Evolutionary conservation across 2,797 vertebrate genomes (phyloP).

Genomic region (Rhinogobio ventralis): DNA sequence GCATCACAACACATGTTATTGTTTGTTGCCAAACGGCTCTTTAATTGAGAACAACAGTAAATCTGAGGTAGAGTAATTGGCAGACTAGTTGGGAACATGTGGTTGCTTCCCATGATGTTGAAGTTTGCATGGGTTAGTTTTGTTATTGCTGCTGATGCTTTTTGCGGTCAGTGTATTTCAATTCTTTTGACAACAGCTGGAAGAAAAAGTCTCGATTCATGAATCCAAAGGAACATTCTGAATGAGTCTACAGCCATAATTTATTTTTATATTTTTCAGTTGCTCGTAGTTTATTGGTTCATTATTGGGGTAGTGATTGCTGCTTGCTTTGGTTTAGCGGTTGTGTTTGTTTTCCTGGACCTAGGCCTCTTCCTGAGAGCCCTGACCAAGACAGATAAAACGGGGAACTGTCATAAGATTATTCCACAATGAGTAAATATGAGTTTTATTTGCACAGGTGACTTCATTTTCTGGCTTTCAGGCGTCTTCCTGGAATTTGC

Average conservation of each 20-base stretch:
- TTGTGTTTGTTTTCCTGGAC: constrained; percentile 55
- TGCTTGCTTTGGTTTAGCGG: constrained; percentile 26
- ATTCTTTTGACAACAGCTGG: constrained; percentile 45
- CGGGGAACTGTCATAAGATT: constrained; percentile 53
- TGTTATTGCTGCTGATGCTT: constrained; percentile 50
- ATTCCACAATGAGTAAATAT: constrained; percentile 60
- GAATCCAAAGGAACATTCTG: constrained; percentile 1
- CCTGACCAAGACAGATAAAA: constrained; percentile 59
- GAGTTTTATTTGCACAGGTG: constrained; percentile 65
- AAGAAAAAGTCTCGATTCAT: constrained; percentile 9
- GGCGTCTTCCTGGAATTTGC: constrained; percentile 56
- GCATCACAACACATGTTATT: constrained; percentile 92
- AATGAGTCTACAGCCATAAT: constrained; percentile 34
- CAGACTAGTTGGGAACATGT: constrained; percentile 79
- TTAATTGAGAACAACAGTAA: constrained; percentile 90
- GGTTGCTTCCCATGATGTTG: constrained; percentile 68
- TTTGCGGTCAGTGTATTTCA: constrained; percentile 59
- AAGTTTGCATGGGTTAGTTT: constrained; percentile 64
- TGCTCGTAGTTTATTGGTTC: constrained; percentile 28
- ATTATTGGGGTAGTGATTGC: constrained; percentile 39
- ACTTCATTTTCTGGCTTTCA: constrained; percentile 59
- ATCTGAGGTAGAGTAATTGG: constrained; percentile 85
- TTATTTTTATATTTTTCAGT: constrained; percentile 41
- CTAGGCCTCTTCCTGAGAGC: constrained; percentile 49
- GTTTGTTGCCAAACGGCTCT: constrained; percentile 86